Percentiles rank a stretch among this genome's conserved stretches.
Conservation (phyloP, 1,140 invertebrate genomes). For the Dendroctonus valens region DNA sequence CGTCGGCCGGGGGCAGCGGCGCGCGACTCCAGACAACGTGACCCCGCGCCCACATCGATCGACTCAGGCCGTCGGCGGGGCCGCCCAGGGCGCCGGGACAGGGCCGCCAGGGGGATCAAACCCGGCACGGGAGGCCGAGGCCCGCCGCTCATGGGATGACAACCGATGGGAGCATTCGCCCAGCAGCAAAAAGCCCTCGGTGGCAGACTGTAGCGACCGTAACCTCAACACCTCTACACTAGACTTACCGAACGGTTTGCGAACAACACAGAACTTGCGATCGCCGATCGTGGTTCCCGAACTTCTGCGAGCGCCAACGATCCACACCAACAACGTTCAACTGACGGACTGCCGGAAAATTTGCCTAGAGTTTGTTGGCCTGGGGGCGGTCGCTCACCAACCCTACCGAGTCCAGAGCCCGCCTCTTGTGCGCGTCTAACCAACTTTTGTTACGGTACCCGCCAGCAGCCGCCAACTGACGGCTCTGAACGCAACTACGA, state of each 20-base stretch:
- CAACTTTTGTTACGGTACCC: constrained; percentile 31
- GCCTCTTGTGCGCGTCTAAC: constrained; percentile 17
- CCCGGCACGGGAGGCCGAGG: constrained; percentile 48
- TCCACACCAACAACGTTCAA: constrained; percentile 26
- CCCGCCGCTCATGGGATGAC: constrained; percentile 46
- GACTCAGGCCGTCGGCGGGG: constrained; percentile 45
- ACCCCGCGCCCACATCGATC: constrained; percentile 41
- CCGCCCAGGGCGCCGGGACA: constrained; percentile 47
- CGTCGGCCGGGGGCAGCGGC: constrained; percentile 44
- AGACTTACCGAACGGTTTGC: neutral
- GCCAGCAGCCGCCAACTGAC: constrained; percentile 37
- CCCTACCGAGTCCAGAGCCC: constrained; percentile 10
- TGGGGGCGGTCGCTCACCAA: constrained; percentile 26
- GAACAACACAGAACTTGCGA: neutral
- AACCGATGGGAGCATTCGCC: constrained; percentile 19
- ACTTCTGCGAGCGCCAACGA: constrained; percentile 3
- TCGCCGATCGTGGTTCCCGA: constrained; percentile 3
- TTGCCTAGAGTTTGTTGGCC: constrained; percentile 43
- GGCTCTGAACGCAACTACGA: constrained; percentile 45
- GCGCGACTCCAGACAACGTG: constrained; percentile 49
- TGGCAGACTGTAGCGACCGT: constrained; percentile 11
- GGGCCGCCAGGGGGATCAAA: constrained; percentile 48
- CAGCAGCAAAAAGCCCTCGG: constrained; percentile 18
- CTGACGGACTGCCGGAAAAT: constrained; percentile 35
- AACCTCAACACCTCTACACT: neutral